A percentile compares a stretch with the other conserved stretches of the same genome.
Conservation (phyloP, 2,797 vertebrate species). For the Cossypha niveicapilla region DNA sequence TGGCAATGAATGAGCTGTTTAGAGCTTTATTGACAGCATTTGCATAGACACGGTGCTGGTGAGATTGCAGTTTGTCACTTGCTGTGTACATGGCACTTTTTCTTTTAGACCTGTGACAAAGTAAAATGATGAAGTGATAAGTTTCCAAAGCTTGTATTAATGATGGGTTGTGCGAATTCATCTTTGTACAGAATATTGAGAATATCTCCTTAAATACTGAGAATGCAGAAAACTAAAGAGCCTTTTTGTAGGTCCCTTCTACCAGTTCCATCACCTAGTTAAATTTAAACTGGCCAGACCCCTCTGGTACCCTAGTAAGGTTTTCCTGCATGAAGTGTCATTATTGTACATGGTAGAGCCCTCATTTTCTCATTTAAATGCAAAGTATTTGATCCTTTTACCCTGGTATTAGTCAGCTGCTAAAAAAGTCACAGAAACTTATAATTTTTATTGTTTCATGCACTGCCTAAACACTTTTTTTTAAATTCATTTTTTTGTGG, state of each 20-base stretch:
- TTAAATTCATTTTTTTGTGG: neutral
- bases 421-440: neutral
- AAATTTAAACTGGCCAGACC: neutral
- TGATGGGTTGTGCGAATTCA: neutral
- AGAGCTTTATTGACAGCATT: slow-evolving; percentile 70
- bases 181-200: neutral
- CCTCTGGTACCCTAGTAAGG: neutral
- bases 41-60: slow-evolving; percentile 60
- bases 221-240: neutral
- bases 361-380: neutral
- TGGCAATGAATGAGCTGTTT: slow-evolving; percentile 67
- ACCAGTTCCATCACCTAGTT: neutral
- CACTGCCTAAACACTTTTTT: neutral
- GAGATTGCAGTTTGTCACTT: slow-evolving; percentile 74
- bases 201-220: neutral
- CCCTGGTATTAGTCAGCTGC: neutral
- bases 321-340: neutral
- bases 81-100: neutral
- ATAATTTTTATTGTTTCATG: neutral
- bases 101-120: slow-evolving; percentile 59
- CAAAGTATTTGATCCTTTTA: neutral
- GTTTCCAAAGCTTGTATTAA: slow-evolving; percentile 30
- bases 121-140: slow-evolving; percentile 56
- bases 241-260: neutral
- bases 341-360: neutral